Conservation (phyloP, 2,888 invertebrate genomes). For the Dolichopus griseipennis region DNA sequence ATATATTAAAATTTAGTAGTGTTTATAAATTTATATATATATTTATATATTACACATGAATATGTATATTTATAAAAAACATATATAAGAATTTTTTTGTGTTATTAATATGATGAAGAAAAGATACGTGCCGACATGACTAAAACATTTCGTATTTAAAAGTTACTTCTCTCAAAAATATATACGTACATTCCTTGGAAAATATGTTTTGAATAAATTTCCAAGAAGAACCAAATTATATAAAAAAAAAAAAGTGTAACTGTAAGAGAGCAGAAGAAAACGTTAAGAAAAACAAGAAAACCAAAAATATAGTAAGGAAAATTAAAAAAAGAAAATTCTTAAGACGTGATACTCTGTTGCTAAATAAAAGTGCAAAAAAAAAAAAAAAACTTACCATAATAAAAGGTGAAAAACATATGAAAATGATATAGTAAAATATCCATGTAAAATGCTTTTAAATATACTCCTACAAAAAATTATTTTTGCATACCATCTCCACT, state of each 20-base stretch:
- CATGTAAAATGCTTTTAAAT: constrained; percentile 6
- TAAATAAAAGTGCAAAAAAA: too few species aligned
- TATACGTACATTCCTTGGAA: neutral
- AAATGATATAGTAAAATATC: neutral
- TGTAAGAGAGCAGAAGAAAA: too few species aligned
- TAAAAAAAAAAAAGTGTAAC: too few species aligned
- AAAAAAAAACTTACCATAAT: neutral
- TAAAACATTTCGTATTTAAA: constrained; percentile 1
- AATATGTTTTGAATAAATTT: constrained; percentile 1
- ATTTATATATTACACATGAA: too few species aligned
- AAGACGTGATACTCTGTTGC: neutral
- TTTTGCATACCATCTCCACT: too few species aligned
- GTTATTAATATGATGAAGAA: neutral
- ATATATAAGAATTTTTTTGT: too few species aligned
- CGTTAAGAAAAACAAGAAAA: too few species aligned
- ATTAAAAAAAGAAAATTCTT: neutral
- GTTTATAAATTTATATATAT: too few species aligned
- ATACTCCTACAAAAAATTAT: neutral
- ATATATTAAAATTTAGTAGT: too few species aligned
- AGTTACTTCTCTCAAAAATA: neutral
- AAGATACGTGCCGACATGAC: constrained; percentile 4
- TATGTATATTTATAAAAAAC: too few species aligned
- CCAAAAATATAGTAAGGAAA: too few species aligned
- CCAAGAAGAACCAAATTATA: too few species aligned
- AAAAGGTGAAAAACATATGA: constrained; percentile 2